Percentiles rank a stretch among this genome's conserved stretches.
Conservation (phyloP, 2,113 vertebrate species). For the Dipodomys ordii region DNA sequence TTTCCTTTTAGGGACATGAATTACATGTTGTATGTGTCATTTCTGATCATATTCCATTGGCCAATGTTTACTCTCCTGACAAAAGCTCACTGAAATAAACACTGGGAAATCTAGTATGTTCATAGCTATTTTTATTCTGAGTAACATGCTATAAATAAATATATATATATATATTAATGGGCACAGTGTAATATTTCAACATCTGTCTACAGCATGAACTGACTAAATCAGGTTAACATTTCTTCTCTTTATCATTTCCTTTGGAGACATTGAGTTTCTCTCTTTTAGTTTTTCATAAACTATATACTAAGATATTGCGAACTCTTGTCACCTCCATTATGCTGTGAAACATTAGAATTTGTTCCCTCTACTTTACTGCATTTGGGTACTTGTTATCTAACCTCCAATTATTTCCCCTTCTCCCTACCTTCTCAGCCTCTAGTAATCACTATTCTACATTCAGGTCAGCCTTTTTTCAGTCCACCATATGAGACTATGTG, state of each 20-base stretch:
- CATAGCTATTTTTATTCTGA: not conserved
- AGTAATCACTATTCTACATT: not conserved
- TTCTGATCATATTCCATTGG: not conserved
- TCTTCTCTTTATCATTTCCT: not conserved
- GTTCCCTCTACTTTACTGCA: not conserved
- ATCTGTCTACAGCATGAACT: not conserved
- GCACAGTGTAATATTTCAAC: not conserved
- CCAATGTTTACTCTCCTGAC: slow-evolving; percentile 17
- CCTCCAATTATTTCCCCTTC: not conserved
- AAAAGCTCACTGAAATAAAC: slow-evolving; percentile 1
- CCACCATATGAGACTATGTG: not conserved
- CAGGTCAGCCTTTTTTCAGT: not conserved
- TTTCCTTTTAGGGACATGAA: not conserved
- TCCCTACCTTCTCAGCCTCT: no score
- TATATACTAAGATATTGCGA: no score
- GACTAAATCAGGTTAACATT: not conserved
- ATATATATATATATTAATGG: not conserved
- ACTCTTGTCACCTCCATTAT: no score
- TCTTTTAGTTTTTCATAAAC: not conserved
- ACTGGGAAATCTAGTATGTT: not conserved
- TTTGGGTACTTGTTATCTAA: not conserved
- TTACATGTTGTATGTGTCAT: not conserved
- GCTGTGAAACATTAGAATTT: not conserved
- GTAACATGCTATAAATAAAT: not conserved
- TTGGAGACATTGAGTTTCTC: not conserved